phyloP scores from a whole-genome alignment of 2,113 vertebrate genomes.

The Stegastes partitus region DNA sequence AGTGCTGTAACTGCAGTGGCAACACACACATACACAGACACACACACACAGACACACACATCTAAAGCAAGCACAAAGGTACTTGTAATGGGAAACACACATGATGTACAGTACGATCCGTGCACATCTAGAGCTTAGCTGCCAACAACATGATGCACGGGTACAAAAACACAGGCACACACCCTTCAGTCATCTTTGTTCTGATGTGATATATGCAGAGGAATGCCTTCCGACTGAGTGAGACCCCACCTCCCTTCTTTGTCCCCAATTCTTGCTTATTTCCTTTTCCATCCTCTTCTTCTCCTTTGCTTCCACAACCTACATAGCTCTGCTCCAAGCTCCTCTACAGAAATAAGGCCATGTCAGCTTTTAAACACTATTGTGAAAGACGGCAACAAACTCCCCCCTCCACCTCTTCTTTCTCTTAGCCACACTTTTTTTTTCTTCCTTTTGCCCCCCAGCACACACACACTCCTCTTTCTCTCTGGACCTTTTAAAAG shows the following conservation, averaged over 20 bases:
- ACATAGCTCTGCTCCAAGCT: slow-evolving; percentile 12
- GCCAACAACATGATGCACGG: slow-evolving; percentile 1
- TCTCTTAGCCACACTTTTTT: slow-evolving; percentile 9
- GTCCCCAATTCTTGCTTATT: not conserved
- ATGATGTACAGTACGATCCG: not conserved
- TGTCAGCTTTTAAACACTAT: slow-evolving; percentile 51
- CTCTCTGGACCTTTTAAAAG: slow-evolving; percentile 48
- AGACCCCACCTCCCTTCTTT: not conserved
- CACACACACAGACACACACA: not conserved
- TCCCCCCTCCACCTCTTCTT: slow-evolving; percentile 11
- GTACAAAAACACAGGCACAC: not conserved
- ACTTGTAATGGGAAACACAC: slow-evolving; percentile 4
- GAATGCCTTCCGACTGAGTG: slow-evolving; percentile 52
- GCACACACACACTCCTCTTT: slow-evolving; percentile 38
- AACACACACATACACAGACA: not conserved
- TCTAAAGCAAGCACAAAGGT: not conserved
- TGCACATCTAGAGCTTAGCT: slow-evolving; percentile 3
- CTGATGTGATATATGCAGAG: slow-evolving; percentile 32
- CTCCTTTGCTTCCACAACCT: slow-evolving; percentile 16
- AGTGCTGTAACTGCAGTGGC: slow-evolving; percentile 39
- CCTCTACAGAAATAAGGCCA: slow-evolving; percentile 57
- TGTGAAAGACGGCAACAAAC: slow-evolving; percentile 41
- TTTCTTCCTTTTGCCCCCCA: slow-evolving; percentile 43
- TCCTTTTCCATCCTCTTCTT: not conserved
- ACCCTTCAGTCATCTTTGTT: slow-evolving; percentile 38